These are phyloP conservation scores for Prosopocoilus inquinatus DNA, from an alignment of 2,888 invertebrate genomes.

Conservation along the genomic window DNA sequence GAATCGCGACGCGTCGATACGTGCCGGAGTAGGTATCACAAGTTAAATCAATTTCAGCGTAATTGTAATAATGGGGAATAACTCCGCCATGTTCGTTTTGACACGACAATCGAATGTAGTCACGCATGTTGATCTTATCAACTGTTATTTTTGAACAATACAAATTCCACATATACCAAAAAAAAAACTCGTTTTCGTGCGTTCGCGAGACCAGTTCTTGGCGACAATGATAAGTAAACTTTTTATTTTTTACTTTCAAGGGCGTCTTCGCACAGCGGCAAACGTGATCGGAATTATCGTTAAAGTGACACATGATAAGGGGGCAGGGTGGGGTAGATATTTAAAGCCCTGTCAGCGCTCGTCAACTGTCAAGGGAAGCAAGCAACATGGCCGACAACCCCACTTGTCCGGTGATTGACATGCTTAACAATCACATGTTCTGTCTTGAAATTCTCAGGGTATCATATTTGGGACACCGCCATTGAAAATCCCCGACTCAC, in stretches of 20 bases:
- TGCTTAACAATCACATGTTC: slow-evolving; percentile 46
- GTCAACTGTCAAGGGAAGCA: slow-evolving; percentile 45
- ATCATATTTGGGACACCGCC: slow-evolving; percentile 27
- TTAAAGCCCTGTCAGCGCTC: slow-evolving; percentile 40
- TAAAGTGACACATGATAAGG: slow-evolving; percentile 26
- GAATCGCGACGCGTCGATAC: no score
- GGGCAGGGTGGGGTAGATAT: slow-evolving; percentile 35
- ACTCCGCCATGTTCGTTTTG: slow-evolving; percentile 44
- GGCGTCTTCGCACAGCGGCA: slow-evolving; percentile 2
- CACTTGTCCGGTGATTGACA: slow-evolving; percentile 47
- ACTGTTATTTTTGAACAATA: slow-evolving; percentile 26
- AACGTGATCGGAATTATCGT: slow-evolving; percentile 15
- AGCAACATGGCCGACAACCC: slow-evolving; percentile 46
- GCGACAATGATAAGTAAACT: not conserved
- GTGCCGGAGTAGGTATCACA: not conserved
- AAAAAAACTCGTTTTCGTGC: slow-evolving; percentile 29
- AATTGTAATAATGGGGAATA: slow-evolving; percentile 33
- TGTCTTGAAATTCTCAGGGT: slow-evolving; percentile 42
- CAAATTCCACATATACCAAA: slow-evolving; percentile 26
- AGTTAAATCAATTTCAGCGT: slow-evolving; percentile 33
- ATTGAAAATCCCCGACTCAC: not conserved
- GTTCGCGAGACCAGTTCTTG: slow-evolving; percentile 12
- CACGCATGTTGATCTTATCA: slow-evolving; percentile 47
- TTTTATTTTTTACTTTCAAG: slow-evolving; percentile 6
- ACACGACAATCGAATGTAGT: slow-evolving; percentile 46